Base-by-base conservation (phyloP, 2,797 vertebrate species). In the Smutsia temminckii region DNA sequence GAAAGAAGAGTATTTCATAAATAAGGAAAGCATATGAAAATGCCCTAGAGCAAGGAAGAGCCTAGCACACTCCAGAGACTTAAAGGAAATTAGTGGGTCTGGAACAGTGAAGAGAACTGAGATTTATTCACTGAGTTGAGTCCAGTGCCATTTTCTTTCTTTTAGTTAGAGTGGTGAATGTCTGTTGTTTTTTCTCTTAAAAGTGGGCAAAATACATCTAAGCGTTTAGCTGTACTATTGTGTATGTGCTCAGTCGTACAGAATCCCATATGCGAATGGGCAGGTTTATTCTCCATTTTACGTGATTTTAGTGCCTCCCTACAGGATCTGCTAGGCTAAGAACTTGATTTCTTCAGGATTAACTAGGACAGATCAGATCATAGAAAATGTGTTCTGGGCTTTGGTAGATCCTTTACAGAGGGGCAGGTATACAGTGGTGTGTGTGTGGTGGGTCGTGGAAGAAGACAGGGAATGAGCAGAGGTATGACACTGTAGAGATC, bases 281-380 rank as follows among this genome's bases (percentile, higher is more conserved):
- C 40, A 69, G 68, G 4, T 81, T 81, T 61, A 23, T 85, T 81
- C 49, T 92, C 27, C 3, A 5, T 37, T 10, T 42, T n/a, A 32
- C 13, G 16, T 37, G 40, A 51, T 40, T 87, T 57, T 79, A 88
- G 29, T 46, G 16, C 42, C 89, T 83, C 51, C n/a, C 53, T 89
- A 8, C 3, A 83, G 61, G 68, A 96, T 86, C 34, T 77, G 34
- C 46, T 66, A 57, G 53, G 34, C n/a, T 32, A 83, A 79, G 40
- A 91, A 59, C n/a, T 42, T 55, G 16, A 81, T 77, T 74, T 89
- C 46, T 63, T 89, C 63, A 89, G 34, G 53, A 63, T 85, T 79
- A 79, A 59, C 25, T 57, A 83, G 71, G 75, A 46, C 34, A 57
- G 20, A 14, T 72, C n/a, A 84, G 57, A 77, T 63, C 5, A 49